Conservation (phyloP, 2,888 invertebrate genomes). For the Synergus gifuensis region DNA sequence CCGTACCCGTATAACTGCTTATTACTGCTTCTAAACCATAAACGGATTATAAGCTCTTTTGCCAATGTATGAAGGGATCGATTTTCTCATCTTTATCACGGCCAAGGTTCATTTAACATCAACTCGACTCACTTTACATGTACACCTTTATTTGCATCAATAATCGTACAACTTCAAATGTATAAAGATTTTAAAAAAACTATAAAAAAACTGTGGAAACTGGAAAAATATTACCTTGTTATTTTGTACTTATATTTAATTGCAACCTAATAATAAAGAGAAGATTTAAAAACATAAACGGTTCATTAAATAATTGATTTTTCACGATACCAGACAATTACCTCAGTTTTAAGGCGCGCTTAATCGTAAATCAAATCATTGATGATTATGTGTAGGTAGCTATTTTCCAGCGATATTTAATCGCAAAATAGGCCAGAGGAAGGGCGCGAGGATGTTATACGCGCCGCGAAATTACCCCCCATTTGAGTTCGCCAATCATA, state of each 20-base stretch:
- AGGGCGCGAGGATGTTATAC: not conserved
- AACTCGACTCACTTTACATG: too few species aligned
- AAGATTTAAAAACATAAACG: not conserved
- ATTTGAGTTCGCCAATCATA: conserved; percentile 37
- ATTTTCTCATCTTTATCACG: conserved; percentile 19
- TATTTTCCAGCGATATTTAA: conserved; percentile 34
- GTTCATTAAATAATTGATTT: not conserved
- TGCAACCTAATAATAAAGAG: not conserved
- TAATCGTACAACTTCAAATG: too few species aligned
- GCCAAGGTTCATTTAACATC: conserved; percentile 12
- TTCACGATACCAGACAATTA: not conserved
- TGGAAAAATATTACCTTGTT: too few species aligned
- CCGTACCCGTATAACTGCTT: conserved; percentile 16
- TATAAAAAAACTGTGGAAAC: too few species aligned
- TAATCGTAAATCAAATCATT: conserved; percentile 12
- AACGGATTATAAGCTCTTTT: conserved; percentile 24
- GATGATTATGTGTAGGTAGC: conserved; percentile 29
- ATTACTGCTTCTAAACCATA: not conserved
- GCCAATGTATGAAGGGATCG: conserved; percentile 15
- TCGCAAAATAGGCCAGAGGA: conserved; percentile 8
- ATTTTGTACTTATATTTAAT: too few species aligned
- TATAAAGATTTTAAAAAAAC: not conserved
- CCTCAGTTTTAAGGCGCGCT: not conserved
- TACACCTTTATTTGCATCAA: too few species aligned
- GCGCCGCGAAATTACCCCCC: conserved; percentile 29